Percentiles rank a stretch among this genome's conserved stretches.
These are phyloP conservation scores for Girardia tigrina DNA, from an alignment of 2,888 invertebrate species.

Conservation along the genomic window DNA sequence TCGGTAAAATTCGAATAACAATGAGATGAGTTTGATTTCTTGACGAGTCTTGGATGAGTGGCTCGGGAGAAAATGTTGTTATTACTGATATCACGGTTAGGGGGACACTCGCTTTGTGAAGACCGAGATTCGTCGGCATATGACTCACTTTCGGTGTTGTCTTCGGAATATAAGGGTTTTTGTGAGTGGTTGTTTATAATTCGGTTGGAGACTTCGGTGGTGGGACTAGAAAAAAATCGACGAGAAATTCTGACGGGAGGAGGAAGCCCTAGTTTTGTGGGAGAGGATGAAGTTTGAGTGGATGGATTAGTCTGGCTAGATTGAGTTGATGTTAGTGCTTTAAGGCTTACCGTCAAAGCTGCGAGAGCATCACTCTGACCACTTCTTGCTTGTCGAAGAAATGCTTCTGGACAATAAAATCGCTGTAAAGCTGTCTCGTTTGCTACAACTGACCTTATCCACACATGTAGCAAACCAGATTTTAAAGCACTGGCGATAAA, in stretches of 20 bases:
- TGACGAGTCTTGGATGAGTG: not conserved
- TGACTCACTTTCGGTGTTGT: conserved; percentile 11
- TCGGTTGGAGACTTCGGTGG: not conserved
- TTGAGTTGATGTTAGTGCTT: not conserved
- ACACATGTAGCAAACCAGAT: not conserved
- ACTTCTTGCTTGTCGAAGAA: conserved; percentile 6
- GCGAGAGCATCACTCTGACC: conserved; percentile 11
- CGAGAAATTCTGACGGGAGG: not conserved
- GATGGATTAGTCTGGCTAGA: not conserved
- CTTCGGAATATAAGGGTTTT: not conserved
- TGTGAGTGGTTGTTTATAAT: not conserved
- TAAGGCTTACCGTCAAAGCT: not conserved
- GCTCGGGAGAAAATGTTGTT: conserved; percentile 3
- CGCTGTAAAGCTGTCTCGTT: not conserved
- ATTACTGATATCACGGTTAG: conserved; percentile 7
- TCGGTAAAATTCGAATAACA: not conserved
- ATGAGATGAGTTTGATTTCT: not conserved
- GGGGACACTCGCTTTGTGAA: conserved; percentile 8
- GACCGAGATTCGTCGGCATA: conserved; percentile 11
- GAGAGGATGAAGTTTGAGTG: not conserved
- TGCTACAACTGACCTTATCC: conserved; percentile 1
- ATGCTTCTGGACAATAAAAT: conserved; percentile 5
- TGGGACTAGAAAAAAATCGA: not conserved
- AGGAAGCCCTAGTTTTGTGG: not conserved
- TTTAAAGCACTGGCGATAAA: not conserved